Conservation (phyloP, 2,113 vertebrate species). For the Apteryx owenii region DNA sequence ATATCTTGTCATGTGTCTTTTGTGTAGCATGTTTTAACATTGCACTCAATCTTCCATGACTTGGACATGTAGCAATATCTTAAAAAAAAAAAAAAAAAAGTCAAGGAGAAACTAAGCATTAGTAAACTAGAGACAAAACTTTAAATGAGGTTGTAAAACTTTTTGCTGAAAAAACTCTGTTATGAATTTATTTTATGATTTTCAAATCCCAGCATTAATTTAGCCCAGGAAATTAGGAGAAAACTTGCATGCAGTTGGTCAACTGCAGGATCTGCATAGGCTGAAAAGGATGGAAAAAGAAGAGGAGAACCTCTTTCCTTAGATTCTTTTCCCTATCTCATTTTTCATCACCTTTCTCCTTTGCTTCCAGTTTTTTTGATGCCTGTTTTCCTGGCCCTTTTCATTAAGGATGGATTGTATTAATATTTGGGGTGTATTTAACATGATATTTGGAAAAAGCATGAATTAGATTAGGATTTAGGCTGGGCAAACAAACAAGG, state of each 20-base stretch:
- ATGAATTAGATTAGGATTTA: neutral
- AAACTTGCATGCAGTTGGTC: neutral
- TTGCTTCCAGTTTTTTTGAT: neutral
- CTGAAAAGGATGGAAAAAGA: neutral
- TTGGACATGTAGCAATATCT: neutral
- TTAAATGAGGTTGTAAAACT: neutral
- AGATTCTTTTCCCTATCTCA: neutral
- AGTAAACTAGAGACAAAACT: neutral
- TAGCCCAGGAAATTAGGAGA: neutral
- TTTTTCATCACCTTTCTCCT: neutral
- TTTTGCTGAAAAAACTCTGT: neutral
- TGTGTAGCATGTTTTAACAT: neutral
- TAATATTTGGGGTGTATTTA: neutral
- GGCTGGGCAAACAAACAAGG: neutral
- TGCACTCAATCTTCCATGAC: neutral
- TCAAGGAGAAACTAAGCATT: neutral
- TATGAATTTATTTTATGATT: neutral
- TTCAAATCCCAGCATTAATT: neutral
- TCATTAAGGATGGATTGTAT: neutral
- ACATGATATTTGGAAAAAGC: neutral
- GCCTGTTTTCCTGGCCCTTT: neutral
- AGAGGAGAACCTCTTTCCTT: neutral
- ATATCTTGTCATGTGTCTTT: slow-evolving; percentile 25
- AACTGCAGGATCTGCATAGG: neutral
- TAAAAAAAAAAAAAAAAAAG: neutral